Percentiles rank a stretch among this genome's conserved stretches.
phyloP scores from a whole-genome alignment of 2,888 invertebrate genomes.

The Macrophya annulata region DNA sequence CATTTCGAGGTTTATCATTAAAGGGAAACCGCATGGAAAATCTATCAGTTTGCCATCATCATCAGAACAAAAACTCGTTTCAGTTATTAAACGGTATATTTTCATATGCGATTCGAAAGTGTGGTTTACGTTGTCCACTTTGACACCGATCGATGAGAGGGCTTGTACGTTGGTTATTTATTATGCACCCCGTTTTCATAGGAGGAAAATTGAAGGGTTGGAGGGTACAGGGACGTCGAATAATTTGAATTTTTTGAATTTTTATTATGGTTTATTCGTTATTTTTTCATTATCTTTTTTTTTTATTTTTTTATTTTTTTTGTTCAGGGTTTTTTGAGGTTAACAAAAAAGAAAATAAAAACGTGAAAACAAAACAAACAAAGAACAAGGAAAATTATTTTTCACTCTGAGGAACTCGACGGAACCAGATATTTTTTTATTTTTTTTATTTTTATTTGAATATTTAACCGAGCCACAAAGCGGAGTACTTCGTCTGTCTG shows the following conservation, averaged over 20 bases:
- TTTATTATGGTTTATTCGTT: not conserved
- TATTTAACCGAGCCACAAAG: not conserved
- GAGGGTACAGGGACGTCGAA: not conserved
- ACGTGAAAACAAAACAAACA: not conserved
- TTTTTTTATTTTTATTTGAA: not conserved
- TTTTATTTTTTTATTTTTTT: not conserved
- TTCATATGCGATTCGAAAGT: not conserved
- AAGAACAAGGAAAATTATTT: not conserved
- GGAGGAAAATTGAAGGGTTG: constrained; percentile 20
- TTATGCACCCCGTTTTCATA: constrained; percentile 40
- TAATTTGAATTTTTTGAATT: constrained; percentile 32
- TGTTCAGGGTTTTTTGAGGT: not conserved
- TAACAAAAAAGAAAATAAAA: not conserved
- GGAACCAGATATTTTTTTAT: not conserved
- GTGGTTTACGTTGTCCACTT: constrained; percentile 31
- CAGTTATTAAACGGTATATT: not conserved
- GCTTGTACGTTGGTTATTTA: constrained; percentile 29
- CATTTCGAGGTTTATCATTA: not conserved
- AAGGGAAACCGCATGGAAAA: not conserved
- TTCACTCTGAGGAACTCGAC: not conserved
- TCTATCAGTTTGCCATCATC: not conserved
- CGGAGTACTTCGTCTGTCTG: not conserved
- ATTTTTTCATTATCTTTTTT: not conserved
- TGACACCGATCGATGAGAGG: constrained; percentile 37
- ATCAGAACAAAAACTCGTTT: not conserved